Evolutionary conservation across 2,113 vertebrate species (phyloP).

Genomic region (Oreocharis arfaki): DNA sequence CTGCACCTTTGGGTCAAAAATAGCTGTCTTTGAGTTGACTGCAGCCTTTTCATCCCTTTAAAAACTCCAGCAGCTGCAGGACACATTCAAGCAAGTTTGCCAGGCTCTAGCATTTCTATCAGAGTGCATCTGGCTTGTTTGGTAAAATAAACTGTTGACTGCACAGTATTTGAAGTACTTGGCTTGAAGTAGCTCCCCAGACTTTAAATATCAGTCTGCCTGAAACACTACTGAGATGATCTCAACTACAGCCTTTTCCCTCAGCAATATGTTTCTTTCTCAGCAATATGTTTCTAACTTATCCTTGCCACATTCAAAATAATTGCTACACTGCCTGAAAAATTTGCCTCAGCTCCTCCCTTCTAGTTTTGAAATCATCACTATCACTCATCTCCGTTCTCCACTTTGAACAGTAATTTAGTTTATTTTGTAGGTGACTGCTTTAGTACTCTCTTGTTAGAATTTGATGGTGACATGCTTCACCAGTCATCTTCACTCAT

Average conservation of each 20-base stretch:
- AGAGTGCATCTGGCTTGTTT: neutral
- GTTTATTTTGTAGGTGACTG: neutral
- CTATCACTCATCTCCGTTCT: neutral
- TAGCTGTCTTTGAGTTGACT: neutral
- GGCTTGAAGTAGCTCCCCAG: neutral
- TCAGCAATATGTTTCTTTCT: neutral
- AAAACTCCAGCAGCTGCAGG: neutral
- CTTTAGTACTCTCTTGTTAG: neutral
- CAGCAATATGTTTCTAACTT: neutral
- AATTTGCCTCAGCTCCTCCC: neutral
- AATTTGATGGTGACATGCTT: neutral
- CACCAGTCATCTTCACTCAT: neutral
- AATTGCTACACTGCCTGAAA: neutral
- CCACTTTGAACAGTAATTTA: neutral
- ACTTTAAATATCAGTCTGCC: constrained; percentile 9
- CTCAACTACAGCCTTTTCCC: neutral
- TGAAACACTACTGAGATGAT: neutral
- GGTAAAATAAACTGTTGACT: constrained; percentile 20
- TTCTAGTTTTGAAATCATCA: neutral
- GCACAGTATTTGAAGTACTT: constrained; percentile 7
- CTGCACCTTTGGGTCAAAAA: neutral
- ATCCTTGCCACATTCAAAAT: neutral
- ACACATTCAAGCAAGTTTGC: neutral
- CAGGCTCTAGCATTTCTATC: neutral
- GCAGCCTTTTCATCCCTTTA: neutral